These are phyloP conservation scores for Drosophila bunnanda DNA, from an alignment of 2,888 invertebrate genomes.

Conservation along the genomic window DNA sequence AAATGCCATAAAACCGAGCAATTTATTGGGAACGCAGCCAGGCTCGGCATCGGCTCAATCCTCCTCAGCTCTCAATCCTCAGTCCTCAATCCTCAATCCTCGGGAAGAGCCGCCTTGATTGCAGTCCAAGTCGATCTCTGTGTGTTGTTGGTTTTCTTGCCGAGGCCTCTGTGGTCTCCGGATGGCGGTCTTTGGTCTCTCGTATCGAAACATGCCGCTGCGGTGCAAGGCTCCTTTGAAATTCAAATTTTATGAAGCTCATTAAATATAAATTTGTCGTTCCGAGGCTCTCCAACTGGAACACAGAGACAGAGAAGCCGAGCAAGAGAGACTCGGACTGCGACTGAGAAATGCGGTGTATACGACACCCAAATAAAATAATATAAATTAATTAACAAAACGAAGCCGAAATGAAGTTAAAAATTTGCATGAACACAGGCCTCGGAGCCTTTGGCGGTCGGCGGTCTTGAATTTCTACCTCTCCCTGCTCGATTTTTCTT, in stretches of 20 bases:
- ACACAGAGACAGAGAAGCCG: conserved; percentile 26
- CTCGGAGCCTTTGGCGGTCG: conserved; percentile 70
- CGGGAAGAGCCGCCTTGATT: conserved; percentile 25
- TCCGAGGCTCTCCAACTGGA: conserved; percentile 45
- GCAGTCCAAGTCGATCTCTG: conserved; percentile 21
- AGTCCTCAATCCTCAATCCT: conserved; percentile 23
- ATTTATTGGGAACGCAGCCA: conserved; percentile 77
- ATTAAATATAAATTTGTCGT: conserved; percentile 85
- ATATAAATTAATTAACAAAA: conserved; percentile 84
- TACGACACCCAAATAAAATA: conserved; percentile 83
- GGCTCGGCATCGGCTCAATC: conserved; percentile 36
- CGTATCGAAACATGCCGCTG: conserved; percentile 70
- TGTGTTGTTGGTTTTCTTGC: not conserved
- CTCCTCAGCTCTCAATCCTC: conserved; percentile 19
- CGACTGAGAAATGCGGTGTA: conserved; percentile 39
- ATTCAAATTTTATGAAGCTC: conserved; percentile 85
- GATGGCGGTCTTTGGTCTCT: conserved; percentile 21
- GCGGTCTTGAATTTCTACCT: conserved; percentile 16
- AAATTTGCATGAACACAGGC: conserved; percentile 76
- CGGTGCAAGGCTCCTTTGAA: conserved; percentile 83
- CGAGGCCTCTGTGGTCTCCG: conserved; percentile 7
- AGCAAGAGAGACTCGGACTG: conserved; percentile 18
- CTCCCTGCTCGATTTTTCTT: not conserved
- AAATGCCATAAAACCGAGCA: conserved; percentile 81
- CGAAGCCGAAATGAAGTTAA: conserved; percentile 80